Evolutionary conservation across 2,113 vertebrate genomes (phyloP), one percentile per base, ranked within the genome.

Genomic region (Solenodon paradoxus): DNA sequence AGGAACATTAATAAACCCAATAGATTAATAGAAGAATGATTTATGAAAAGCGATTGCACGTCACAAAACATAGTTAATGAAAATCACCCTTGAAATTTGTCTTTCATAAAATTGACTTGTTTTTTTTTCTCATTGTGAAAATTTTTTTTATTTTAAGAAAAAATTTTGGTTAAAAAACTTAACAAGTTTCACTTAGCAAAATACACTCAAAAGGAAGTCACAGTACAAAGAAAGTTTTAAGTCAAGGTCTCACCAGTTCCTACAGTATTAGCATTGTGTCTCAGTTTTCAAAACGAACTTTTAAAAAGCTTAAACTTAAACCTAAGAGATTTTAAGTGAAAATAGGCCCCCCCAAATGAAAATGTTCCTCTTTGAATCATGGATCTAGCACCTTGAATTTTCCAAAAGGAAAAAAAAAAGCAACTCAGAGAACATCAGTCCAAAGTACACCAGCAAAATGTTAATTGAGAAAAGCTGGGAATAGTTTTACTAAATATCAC

Each of bases 131-230:
- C 95, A 92, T 97, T 97, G 96, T 97, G 97, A 93, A 97, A 97
- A 97, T n/a, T 97, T 75, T 97, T 96, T 97, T 97, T 97, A 97
- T 97, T 97, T 97, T 97, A 97, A 97, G 97, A 97, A 97, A 97
- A 97, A 97, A 97, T 95, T 97, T 96, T 96, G 96, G 97, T 97
- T 97, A 97, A 97, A 97, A 97, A 97, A 96, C 83, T 95, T 96
- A 97, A 97, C 96, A 97, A 97, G 96, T 97, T 96, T 97, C 95
- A 96, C 96, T 97, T 97, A 97, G 96, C 97, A 97, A 97, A 97
- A 96, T 96, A 97, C 97, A 97, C 97, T 96, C 93, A 80, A 97
- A 96, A 97, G 13, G 20, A 55, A 13, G 20, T 55, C 20, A 55
- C 8, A 55, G 12, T 57, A 57, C 20, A 57, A 57, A 57, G 55